Evolutionary conservation across 2,797 vertebrate genomes (phyloP).

Genomic region (Parotocinclus haroldoi): DNA sequence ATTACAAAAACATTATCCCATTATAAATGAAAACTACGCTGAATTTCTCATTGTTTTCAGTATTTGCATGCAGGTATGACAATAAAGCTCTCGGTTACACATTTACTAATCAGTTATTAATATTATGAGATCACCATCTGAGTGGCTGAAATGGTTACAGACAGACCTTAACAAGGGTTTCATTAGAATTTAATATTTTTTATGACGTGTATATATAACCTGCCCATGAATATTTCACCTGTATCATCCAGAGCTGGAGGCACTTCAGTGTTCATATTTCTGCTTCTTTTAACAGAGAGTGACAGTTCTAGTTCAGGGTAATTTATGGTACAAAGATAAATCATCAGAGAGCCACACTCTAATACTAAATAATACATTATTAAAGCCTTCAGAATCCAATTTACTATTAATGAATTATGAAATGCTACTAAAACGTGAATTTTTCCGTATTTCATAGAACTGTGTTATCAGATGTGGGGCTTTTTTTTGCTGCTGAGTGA

Average conservation of each 20-base stretch:
- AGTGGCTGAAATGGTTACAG: slow-evolving; percentile 23
- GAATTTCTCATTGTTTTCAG: slow-evolving; percentile 14
- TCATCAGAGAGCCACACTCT: slow-evolving; percentile 5
- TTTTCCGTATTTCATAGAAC: slow-evolving; percentile 27
- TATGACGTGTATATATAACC: slow-evolving; percentile 44
- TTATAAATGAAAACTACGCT: too few relatives aligned
- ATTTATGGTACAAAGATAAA: slow-evolving; percentile 35
- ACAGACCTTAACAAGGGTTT: slow-evolving; percentile 23
- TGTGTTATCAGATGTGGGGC: slow-evolving; percentile 11
- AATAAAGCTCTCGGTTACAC: not conserved
- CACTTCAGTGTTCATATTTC: slow-evolving; percentile 30
- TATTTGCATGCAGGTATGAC: slow-evolving; percentile 10
- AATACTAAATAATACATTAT: slow-evolving; percentile 33
- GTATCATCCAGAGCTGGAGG: slow-evolving; percentile 34
- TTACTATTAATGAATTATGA: slow-evolving; percentile 41
- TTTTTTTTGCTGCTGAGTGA: slow-evolving; percentile 6
- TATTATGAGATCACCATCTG: slow-evolving; percentile 25
- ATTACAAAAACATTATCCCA: slow-evolving; percentile 18
- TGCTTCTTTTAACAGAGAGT: slow-evolving; percentile 36
- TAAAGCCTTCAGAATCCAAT: slow-evolving; percentile 27
- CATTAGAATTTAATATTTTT: slow-evolving; percentile 39
- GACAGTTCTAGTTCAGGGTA: slow-evolving; percentile 36
- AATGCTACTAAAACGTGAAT: slow-evolving; percentile 32
- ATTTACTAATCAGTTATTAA: slow-evolving; percentile 29
- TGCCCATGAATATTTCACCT: slow-evolving; percentile 41